Conservation (phyloP, 2,113 vertebrate genomes). For the Paramormyrops kingsleyae region DNA sequence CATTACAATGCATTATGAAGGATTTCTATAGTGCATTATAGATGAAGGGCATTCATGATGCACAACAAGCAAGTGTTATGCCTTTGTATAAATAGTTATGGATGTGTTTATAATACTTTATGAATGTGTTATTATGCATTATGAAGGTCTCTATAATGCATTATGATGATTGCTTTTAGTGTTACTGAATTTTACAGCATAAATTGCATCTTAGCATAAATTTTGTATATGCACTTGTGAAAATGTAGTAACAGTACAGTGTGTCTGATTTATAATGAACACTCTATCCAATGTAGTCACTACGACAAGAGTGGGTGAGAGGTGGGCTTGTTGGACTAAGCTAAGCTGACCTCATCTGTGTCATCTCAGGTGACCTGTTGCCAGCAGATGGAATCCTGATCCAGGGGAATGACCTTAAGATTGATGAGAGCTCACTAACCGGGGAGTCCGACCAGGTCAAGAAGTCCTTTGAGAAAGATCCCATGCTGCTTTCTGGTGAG, state of each 20-base stretch:
- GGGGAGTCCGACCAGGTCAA: conserved; percentile 93
- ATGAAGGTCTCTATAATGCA: background rate
- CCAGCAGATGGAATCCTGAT: conserved; percentile 90
- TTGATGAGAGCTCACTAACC: conserved; percentile 92
- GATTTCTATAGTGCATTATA: background rate
- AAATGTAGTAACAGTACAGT: background rate
- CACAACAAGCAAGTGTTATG: background rate
- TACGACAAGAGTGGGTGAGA: conserved; percentile 12
- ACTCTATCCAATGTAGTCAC: conserved; percentile 20
- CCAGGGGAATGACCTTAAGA: conserved; percentile 95
- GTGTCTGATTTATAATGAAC: conserved; percentile 33
- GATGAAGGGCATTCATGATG: background rate
- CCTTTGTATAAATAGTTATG: background rate
- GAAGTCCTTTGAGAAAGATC: conserved; percentile 86
- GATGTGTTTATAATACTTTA: background rate
- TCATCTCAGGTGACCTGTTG: conserved; percentile 79
- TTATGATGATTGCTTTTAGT: background rate
- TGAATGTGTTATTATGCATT: background rate
- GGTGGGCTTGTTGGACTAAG: background rate
- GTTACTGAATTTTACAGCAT: background rate
- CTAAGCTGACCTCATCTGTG: background rate
- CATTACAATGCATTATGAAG: background rate
- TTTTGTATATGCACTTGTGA: background rate
- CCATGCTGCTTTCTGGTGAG: conserved; percentile 91
- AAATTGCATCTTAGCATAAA: background rate